Percentiles rank a stretch among this genome's conserved stretches.
phyloP scores from a whole-genome alignment of 2,113 vertebrate species.

The Brachyistius frenatus region DNA sequence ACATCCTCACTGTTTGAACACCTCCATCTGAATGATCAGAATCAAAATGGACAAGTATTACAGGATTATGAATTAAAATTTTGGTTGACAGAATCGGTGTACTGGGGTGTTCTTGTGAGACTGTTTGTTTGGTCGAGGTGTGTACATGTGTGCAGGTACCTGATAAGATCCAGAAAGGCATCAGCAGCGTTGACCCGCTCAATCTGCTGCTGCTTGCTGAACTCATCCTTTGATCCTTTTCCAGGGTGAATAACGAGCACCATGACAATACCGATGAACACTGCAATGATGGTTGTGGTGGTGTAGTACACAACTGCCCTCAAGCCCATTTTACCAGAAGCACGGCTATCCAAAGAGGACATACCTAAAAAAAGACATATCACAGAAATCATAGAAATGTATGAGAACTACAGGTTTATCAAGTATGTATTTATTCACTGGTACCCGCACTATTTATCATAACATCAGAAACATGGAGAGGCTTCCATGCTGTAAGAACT shows the following conservation, averaged over 20 bases:
- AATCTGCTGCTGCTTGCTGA: conserved; percentile 89
- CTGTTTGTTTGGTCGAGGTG: not conserved
- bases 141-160: conserved; percentile 80
- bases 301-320: conserved; percentile 96
- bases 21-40: conserved; percentile 17
- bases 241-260: conserved; percentile 97
- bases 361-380: conserved; percentile 85
- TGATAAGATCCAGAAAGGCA: conserved; percentile 97
- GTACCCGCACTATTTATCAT: not conserved
- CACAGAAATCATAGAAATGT: not conserved
- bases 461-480: not conserved
- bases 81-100: not conserved
- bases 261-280: conserved; percentile 95
- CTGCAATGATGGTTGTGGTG: conserved; percentile 95
- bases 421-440: not conserved
- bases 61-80: not conserved
- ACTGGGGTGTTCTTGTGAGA: not conserved
- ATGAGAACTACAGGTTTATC: not conserved
- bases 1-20: not conserved
- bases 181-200: conserved; percentile 93
- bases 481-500: not conserved
- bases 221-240: conserved; percentile 93
- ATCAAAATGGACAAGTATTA: not conserved
- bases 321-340: conserved; percentile 96
- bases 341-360: conserved; percentile 94